Base-by-base conservation (phyloP, 2,113 vertebrate species). In the Chloropsis hardwickii region DNA sequence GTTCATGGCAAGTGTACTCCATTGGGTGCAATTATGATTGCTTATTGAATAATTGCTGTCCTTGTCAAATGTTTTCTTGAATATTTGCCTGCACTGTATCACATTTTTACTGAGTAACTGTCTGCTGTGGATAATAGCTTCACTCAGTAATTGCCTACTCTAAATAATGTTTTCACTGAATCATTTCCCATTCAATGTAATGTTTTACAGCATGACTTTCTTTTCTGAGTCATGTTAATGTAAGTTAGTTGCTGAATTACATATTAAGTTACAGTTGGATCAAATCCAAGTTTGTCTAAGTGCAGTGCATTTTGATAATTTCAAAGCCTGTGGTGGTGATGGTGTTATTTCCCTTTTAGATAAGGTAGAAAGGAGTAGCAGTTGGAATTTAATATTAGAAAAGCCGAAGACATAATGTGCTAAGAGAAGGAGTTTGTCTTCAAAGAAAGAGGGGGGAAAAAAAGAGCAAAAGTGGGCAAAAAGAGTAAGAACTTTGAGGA, bases 1-100 rank as follows among this genome's bases (percentile, higher is more conserved):
- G 93, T 23, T 85, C 86, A 85, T 96, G 95, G 95, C 91, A 97
- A 96, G 82, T 84, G 78, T 70, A 88, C 96, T 97, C 97, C 96
- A 91, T 74, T 96, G 97, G 95, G 97, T 97, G 92, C 95, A 98
- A 98, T 98, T 98, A 98, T 91, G 95, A 95, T 94, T 98, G 96
- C 96, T 97, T 98, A 98, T 98, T 97, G 96, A 98, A 97, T 98
- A 98, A 98, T 97, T 97, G 97, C 93, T 97, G 84, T 97, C 90
- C 96, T 94, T 98, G 97, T 98, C 98, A 98, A 97, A 97, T 89
- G 84, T 97, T 97, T 98, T 94, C 97, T 97, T 97, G 96, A 97
- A 94, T 98, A 97, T 97, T 97, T 97, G 94, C 95, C 93, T 95
- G 65, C 61, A 95, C 92, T 89, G 73, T 95, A 91, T 95, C 98